Evolutionary conservation across 2,888 invertebrate genomes (phyloP), one percentile per base, ranked within the genome.

Genomic region (Sinotaia quadrata): DNA sequence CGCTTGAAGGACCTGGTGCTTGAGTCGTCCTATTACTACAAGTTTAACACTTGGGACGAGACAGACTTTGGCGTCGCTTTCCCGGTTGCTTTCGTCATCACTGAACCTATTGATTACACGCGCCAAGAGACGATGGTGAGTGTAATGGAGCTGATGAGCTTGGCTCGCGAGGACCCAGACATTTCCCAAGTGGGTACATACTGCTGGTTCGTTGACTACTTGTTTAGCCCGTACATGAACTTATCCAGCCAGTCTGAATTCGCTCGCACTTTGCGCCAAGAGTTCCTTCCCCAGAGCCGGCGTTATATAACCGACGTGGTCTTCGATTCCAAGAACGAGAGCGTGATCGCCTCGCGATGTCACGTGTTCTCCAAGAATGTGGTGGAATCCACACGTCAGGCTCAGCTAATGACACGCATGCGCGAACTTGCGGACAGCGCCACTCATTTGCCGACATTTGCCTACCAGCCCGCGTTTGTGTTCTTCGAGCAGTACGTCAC

Each of bases 311-410:
- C 72, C 37, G 75, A 77, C 69, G 68, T 75, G 21, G 74, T 73
- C n/a, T 73, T 78, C 57, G 71, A 72, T 57, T 49, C 57, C 4
- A 68, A 74, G 15, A 65, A 69, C 24, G 69, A 36, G 91, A 91
- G 62, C 92, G 92, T 97, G 34, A 83, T 93, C 7, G 95, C 95
- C 1, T 95, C 95, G 54, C 51, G 75, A n/a, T 75, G 75, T 29
- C 67, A 73, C 37, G 58, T 68, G 10, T 68, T 71, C 56, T 69
- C 75, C n/a, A 44, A 51, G 18, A 67, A 69, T 41, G 68, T 72
- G 51, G 27, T 49, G 0, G 94, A 95, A 62, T 95, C 95, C n/a
- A 79, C 77, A 24, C 66, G 61, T 15, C 79, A 84, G 67, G 83
- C 81, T 0, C 56, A 76, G 31, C 66, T 81, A 52, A 84, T 85